Base-by-base conservation (phyloP, 2,797 vertebrate species). In the Sebastolobus altivelis region DNA sequence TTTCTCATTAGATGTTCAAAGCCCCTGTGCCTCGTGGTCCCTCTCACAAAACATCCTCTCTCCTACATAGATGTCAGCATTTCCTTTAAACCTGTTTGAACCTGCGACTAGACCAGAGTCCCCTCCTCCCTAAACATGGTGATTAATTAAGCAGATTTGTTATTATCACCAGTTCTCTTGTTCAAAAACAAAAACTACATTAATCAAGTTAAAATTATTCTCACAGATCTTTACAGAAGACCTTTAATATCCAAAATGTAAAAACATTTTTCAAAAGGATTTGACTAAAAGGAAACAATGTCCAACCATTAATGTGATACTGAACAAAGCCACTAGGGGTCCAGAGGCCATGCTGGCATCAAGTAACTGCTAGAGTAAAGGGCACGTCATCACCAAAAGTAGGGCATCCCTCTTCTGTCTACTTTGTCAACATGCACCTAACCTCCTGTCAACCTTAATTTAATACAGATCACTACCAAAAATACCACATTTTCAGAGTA, bases 1-100 rank as follows among this genome's bases (percentile, higher is more conserved):
- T 69, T 89, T 84, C 25, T 76, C 75, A 86, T 83, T 86, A 83
- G 65, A 81, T 77, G 67, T 85, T 91, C 77, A 91, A 89, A 88
- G 87, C 71, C 60, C 5, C 20, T 1, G 56, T 70, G 75, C 72
- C 25, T 55, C 13, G 63, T 54, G 10, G 13, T 67, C 22, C 16
- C 20, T 59, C 46, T 10, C 49, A 82, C 37, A 82, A 73, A 82
- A 74, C 58, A 60, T 5, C 13, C 46, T 5, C 11, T 58, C 38
- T 60, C 61, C 49, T 82, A 69, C 70, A 79, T 70, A 61, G 82
- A 77, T 62, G 76, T 65, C 40, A 86, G 37, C 29, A 16, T 65
- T 62, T 25, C 54, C 59, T 65, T 69, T 59, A 27, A 72, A 63
- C 14, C 29, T 0, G 5, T 73, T 65, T 59, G 12, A 43, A 66